phyloP scores from a whole-genome alignment of 2,888 invertebrate species.

The Caenorhabditis becei region DNA sequence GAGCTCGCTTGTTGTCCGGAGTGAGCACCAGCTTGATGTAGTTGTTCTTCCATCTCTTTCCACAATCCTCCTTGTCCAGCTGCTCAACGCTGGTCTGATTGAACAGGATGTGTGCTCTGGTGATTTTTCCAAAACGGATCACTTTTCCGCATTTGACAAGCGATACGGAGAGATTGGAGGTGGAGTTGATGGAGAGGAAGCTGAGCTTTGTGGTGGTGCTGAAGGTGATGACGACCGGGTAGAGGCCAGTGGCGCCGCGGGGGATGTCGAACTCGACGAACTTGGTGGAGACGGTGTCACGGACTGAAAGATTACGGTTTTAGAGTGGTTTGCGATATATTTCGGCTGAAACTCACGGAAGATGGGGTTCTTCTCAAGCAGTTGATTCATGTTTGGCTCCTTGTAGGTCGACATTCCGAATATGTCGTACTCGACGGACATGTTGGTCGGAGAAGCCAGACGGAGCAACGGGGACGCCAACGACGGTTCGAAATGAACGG shows the following conservation, averaged over 20 bases:
- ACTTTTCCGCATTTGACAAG: neutral
- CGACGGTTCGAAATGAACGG: no score
- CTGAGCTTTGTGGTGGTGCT: no score
- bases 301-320: constrained; percentile 1
- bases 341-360: neutral
- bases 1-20: no score
- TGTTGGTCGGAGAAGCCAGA: no score
- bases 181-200: neutral
- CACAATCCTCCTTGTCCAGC: neutral
- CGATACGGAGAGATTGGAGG: neutral
- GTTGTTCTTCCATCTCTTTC: neutral
- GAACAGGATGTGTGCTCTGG: neutral
- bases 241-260: neutral
- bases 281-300: neutral
- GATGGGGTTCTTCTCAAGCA: neutral
- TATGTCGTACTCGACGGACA: no score
- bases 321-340: neutral
- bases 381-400: neutral
- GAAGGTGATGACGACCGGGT: neutral
- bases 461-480: no score
- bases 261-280: neutral
- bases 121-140: neutral
- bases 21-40: no score
- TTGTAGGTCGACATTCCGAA: neutral
- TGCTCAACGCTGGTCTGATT: neutral